Base-by-base conservation (phyloP, 2,888 invertebrate genomes). In the Camptogramma bilineatum region DNA sequence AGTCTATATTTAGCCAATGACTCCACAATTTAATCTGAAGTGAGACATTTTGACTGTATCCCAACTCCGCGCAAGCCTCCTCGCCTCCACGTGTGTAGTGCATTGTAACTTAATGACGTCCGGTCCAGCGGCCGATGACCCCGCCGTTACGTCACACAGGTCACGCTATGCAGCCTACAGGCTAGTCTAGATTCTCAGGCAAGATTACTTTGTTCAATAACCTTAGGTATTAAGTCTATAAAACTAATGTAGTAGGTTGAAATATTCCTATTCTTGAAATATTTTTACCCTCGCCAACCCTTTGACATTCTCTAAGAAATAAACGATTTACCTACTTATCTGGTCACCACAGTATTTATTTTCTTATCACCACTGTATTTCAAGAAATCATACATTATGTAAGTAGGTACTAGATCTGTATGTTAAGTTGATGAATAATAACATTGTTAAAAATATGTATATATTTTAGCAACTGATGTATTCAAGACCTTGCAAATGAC, bases 111-210 rank as follows among this genome's bases (percentile, higher is more conserved):
- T 66, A 63, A 63, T 63, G 50, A 58, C 63, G 52, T 63, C 66
- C 66, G 66, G 63, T 63, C 19, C 48, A 60, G 51, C 9, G 64
- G 66, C 50, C 66, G 28, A 17, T 55, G 67, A 52, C 68, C 63
- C 55, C 61, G 28, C 7, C 19, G 52, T 70, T 72, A 79, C 80
- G 79, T 78, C 80, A 78, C 72, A n/a, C 63, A 60, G 79, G 80
- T 78, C 81, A 79, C 78, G 81, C 77, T 68, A 63, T 66, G 63
- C 67, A 68, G 58, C n/a, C 18, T 56, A 56, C 56, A 60, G 68
- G 64, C 66, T 66, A 68, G 69, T 72, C 73, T 75, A 79, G 78
- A 79, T 78, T 62, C 59, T 56, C 52, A 39, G 51, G 55, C 62
- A 17, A 68, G 64, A 63, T 66, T 58, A 34, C 59, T 54, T 47